Evolutionary conservation across 92 coral and sea anemone species (phyloP), one percentile per base, ranked within the genome.

Genomic region (Actinostola sp.): DNA sequence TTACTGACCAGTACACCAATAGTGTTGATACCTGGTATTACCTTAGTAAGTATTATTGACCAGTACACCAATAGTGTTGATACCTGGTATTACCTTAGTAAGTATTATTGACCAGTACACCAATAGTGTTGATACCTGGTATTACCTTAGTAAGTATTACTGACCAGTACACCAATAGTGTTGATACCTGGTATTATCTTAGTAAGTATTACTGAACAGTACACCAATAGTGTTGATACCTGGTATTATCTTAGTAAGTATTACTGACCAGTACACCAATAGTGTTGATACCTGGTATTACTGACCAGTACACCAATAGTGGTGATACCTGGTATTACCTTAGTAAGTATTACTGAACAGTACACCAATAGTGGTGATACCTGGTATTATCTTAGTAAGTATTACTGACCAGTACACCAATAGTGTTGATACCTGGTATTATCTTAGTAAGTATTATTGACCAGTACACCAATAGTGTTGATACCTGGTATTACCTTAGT

Each of bases 161-260:
- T 30, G 82, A 92, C 80, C 81, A 65, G 36, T 82, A 85, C 84
- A 79, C 83, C 16, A 89, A 91, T 71, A 91, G 58, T 36, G 75
- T 65, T 51, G 80, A 88, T 1, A 93, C 98, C 14, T 93, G 98
- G 98, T 84, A 85, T 66, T 92, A 83, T 58, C 89, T 93, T 42
- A 91, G 98, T 93, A 87, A 84, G 98, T 89, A 19, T 23, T 38
- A 27, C 12, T 30, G 82, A 92, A 77, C 81, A 65, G 36, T 82
- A 85, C 84, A 79, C 83, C 16, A 89, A 91, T 71, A 91, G 58
- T 36, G 75, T 65, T 51, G 80, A 88, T 1, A 93, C 98, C 14
- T 93, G 98, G 98, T 84, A 85, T 66, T 92, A 83, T 58, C 89
- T 93, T 42, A 91, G 98, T 93, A 87, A 84, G 98, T 89, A 19